Evolutionary conservation across 2,797 vertebrate genomes (phyloP), one percentile per base, ranked within the genome.

Genomic region (Labroides dimidiatus): DNA sequence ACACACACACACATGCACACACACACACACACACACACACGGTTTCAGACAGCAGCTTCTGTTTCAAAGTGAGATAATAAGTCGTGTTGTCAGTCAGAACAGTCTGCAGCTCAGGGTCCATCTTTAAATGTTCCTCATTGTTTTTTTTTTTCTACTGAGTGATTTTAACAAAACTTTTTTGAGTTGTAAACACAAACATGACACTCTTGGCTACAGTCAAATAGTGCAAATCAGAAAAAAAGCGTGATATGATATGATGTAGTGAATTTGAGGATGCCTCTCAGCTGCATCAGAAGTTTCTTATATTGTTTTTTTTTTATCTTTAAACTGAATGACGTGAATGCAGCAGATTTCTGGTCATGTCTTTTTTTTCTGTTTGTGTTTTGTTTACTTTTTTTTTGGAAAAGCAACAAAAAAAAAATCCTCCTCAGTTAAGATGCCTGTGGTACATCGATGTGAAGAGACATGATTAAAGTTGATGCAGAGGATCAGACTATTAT

Each of bases 1-100:
- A 23, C 42, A 33, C 10, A 51, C 16, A 55, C n/a, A n/a, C n/a
- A n/a, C 27, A 27, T 6, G 54, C 36, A 54, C 5, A 44, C 43
- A n/a, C 43, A 44, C 43, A 44, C 43, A 44, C 17, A 23, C 20
- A 49, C 48, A 49, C 47, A 15, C 20, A 7, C 45, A 23, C 5
- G 44, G 11, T 65, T 52, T 52, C 53, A 57, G 43, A 45, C 47
- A 57, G 52, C 30, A 50, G 50, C 30, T 75, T 59, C 36, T 54
- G 55, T 53, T 71, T 72, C 37, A 54, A 42, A 69, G 54, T 72
- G 33, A 41, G 49, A 24, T 50, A 47, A 41, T 69, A 37, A 53
- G 56, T 64, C 21, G 11, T 50, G 33, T 64, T 30, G 30, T 39
- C 52, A 61, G 42, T 57, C 59, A 10, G 45, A 70, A 53, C 30